These are phyloP conservation scores for Lycodopsis pacificus DNA, from an alignment of 2,797 vertebrate genomes.

Conservation along the genomic window DNA sequence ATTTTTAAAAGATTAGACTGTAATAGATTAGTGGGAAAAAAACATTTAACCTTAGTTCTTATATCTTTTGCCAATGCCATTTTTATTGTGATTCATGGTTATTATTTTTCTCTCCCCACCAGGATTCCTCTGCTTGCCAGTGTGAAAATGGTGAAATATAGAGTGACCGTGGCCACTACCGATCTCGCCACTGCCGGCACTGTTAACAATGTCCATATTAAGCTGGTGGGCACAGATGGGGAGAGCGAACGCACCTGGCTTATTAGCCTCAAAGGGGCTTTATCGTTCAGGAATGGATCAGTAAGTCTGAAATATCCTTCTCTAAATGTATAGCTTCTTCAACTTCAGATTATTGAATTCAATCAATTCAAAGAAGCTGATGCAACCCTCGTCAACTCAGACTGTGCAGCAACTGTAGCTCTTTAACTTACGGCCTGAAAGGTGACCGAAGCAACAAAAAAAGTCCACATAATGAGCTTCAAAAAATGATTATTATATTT, in stretches of 20 bases:
- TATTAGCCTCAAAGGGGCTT: rapidly evolving
- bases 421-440: too few species aligned
- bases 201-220: conserved; percentile 59
- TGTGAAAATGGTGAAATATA: conserved; percentile 57
- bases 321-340: too few species aligned
- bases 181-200: not conserved
- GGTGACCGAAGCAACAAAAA: too few species aligned
- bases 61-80: not conserved
- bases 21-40: too few species aligned
- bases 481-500: too few species aligned
- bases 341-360: too few species aligned
- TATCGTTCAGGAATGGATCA: not conserved
- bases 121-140: conserved; percentile 13
- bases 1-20: not conserved
- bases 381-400: too few species aligned
- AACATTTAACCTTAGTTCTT: too few species aligned
- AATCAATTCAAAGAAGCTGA: too few species aligned
- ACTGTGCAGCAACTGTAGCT: too few species aligned
- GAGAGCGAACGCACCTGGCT: conserved; percentile 45
- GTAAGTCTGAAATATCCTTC: conserved; percentile 52
- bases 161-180: conserved; percentile 48
- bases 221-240: too few species aligned
- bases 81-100: not conserved
- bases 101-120: not conserved
- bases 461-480: too few species aligned